A percentile compares a stretch with the other conserved stretches of the same genome.
phyloP scores from a whole-genome alignment of 2,797 vertebrate species.

The Darevskia mixta region DNA sequence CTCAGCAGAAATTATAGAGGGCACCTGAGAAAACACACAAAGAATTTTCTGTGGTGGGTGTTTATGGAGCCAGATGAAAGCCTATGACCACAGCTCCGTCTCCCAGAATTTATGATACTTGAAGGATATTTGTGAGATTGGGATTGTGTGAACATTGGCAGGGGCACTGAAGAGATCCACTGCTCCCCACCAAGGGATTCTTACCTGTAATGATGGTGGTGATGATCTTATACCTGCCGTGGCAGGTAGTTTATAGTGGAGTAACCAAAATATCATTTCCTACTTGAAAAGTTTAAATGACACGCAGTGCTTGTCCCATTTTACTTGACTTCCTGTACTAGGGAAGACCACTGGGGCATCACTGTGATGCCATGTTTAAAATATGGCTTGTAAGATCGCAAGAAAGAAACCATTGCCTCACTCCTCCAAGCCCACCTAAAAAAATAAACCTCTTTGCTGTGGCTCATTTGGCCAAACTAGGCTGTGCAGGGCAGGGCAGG shows the following conservation, averaged over 20 bases:
- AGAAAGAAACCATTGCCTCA: too few relatives aligned
- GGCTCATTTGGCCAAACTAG: not conserved
- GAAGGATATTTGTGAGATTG: not conserved
- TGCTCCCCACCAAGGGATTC: not conserved
- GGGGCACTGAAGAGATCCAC: too few relatives aligned
- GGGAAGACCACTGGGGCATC: not conserved
- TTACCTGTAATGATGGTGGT: not conserved
- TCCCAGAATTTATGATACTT: not conserved
- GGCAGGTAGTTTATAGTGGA: not conserved
- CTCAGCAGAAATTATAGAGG: not conserved
- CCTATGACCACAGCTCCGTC: too few relatives aligned
- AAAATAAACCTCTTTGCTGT: not conserved
- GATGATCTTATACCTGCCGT: not conserved
- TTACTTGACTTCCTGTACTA: not conserved
- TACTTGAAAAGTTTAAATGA: not conserved
- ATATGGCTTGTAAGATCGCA: not conserved
- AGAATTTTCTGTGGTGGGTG: too few relatives aligned
- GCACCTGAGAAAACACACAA: not conserved
- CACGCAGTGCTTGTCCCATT: not conserved
- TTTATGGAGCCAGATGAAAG: not conserved
- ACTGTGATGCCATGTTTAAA: not conserved
- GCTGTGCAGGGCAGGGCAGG: not conserved
- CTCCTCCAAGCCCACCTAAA: too few relatives aligned
- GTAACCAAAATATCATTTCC: not conserved
- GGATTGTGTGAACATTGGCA: not conserved